Percentiles rank a stretch among this genome's conserved stretches.
Conservation (phyloP, 1,140 invertebrate species). For the Drosophila bifasciata region DNA sequence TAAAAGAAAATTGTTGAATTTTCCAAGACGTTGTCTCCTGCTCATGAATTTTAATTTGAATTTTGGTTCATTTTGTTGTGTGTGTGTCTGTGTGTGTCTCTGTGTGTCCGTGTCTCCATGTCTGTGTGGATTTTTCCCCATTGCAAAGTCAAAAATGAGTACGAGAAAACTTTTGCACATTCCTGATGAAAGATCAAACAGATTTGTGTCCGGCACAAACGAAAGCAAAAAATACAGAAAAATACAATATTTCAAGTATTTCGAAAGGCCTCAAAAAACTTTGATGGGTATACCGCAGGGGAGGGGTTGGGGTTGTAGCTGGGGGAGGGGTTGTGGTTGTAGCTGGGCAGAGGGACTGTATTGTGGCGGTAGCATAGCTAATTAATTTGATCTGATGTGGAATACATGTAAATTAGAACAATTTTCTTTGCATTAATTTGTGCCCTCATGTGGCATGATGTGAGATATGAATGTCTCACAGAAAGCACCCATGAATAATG, state of each 20-base stretch:
- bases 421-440: too few species aligned
- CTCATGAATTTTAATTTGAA: slow-evolving; percentile 55
- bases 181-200: slow-evolving; percentile 1
- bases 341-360: too few species aligned
- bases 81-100: too few species aligned
- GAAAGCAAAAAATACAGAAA: slow-evolving; percentile 5
- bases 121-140: too few species aligned
- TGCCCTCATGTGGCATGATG: too few species aligned
- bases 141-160: neutral
- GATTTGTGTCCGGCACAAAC: slow-evolving; percentile 1
- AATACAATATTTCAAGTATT: neutral
- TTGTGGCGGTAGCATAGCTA: too few species aligned
- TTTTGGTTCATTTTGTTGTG: slow-evolving; percentile 11
- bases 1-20: slow-evolving; percentile 18
- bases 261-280: neutral
- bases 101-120: too few species aligned
- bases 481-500: too few species aligned
- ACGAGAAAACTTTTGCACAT: slow-evolving; percentile 49
- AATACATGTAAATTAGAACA: too few species aligned
- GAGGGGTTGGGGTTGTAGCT: too few species aligned
- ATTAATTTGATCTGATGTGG: slow-evolving; percentile 52
- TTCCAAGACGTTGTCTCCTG: slow-evolving; percentile 10
- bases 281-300: neutral
- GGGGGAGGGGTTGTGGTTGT: neutral
- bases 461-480: too few species aligned